Conservation (phyloP, 2,888 invertebrate species). For the Lordiphosa fenestrarum region DNA sequence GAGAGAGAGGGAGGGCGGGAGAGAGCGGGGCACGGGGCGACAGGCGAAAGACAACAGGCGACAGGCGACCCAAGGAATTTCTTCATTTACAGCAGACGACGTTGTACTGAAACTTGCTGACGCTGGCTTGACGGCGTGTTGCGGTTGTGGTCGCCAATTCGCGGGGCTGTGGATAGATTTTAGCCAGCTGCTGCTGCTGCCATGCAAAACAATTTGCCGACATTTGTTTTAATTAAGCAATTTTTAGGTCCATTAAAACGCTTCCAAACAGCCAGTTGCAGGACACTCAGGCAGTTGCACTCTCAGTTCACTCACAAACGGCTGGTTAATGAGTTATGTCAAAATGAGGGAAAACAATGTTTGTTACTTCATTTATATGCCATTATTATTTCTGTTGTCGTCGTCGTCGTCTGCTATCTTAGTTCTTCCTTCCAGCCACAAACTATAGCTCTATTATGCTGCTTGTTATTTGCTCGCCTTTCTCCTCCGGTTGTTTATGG, state of each 20-base stretch:
- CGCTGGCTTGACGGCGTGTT: conserved; percentile 52
- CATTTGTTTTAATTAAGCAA: conserved; percentile 74
- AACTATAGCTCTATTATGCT: conserved; percentile 50
- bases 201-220: conserved; percentile 69
- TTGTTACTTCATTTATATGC: conserved; percentile 76
- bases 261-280: conserved; percentile 10
- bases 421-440: conserved; percentile 5
- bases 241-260: conserved; percentile 63
- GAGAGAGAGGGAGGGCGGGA: conserved; percentile 17
- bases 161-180: conserved; percentile 55
- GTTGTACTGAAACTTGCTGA: conserved; percentile 56
- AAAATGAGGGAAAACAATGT: conserved; percentile 75
- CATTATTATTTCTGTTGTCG: conserved; percentile 69
- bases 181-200: conserved; percentile 59
- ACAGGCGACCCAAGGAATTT: conserved; percentile 59
- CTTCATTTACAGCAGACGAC: conserved; percentile 66
- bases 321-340: conserved; percentile 78
- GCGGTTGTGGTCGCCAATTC: conserved; percentile 68
- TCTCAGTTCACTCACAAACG: conserved; percentile 12
- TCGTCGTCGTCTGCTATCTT: not conserved
- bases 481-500: conserved; percentile 55
- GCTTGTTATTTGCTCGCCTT: conserved; percentile 61
- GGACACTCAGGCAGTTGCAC: too few species aligned
- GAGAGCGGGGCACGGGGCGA: conserved; percentile 16
- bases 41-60: conserved; percentile 56